Conservation (phyloP, 2,888 invertebrate species). For the Chorisops tibialis region DNA sequence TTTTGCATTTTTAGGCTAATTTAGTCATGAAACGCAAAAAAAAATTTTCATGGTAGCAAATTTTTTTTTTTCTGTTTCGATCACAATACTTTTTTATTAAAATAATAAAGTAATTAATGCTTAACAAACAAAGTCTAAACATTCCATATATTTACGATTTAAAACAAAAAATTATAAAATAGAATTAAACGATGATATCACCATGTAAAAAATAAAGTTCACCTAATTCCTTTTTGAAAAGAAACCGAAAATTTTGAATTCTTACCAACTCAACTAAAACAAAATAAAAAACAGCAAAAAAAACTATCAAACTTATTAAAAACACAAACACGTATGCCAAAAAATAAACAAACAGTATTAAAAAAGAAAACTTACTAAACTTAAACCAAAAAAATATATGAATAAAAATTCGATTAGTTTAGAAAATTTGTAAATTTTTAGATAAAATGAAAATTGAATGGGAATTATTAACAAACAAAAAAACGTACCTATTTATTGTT, state of each 20-base stretch:
- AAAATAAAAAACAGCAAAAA: neutral
- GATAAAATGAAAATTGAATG: constrained; percentile 5
- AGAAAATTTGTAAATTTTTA: constrained; percentile 13
- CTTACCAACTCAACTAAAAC: too few relatives aligned
- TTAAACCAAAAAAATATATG: neutral
- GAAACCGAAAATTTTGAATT: too few relatives aligned
- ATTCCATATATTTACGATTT: neutral
- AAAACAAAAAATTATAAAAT: neutral
- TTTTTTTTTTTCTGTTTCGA: too few relatives aligned
- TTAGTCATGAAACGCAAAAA: too few relatives aligned
- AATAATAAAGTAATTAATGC: too few relatives aligned
- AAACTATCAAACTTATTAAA: neutral
- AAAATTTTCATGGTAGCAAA: too few relatives aligned
- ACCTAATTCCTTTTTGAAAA: neutral
- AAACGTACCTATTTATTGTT: too few relatives aligned
- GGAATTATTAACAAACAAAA: neutral
- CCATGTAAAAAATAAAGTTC: constrained; percentile 1
- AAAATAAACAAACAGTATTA: neutral
- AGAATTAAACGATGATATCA: neutral
- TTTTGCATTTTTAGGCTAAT: too few relatives aligned
- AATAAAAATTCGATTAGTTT: neutral
- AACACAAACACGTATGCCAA: neutral
- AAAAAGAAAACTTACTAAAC: neutral
- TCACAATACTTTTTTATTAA: too few relatives aligned
- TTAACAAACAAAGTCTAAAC: neutral